Conservation (phyloP, 2,888 invertebrate genomes). For the Diogma glabrata region DNA sequence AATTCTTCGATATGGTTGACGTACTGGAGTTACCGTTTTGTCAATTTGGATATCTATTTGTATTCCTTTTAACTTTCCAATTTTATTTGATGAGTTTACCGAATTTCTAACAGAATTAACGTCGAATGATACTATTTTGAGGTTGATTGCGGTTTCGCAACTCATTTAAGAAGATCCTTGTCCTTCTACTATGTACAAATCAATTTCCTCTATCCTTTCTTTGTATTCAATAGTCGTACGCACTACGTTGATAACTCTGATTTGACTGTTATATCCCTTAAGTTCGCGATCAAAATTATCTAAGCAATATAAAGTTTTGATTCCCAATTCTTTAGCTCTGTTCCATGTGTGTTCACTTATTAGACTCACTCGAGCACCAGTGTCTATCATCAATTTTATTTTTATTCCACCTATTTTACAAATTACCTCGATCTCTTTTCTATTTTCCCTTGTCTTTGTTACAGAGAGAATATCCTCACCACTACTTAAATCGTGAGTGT, state of each 20-base stretch:
- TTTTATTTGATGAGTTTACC: conserved; percentile 15
- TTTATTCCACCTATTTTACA: not conserved
- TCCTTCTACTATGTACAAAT: conserved; percentile 1
- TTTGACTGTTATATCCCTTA: not conserved
- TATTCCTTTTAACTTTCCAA: conserved; percentile 22
- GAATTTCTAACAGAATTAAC: not conserved
- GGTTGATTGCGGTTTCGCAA: not conserved
- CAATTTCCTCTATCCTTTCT: not conserved
- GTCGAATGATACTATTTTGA: not conserved
- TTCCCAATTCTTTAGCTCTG: conserved; percentile 1
- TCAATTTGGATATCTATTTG: conserved; percentile 21
- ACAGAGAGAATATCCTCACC: not conserved
- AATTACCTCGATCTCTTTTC: not conserved
- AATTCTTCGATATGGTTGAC: not conserved
- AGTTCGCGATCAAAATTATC: not conserved
- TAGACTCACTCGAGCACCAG: not conserved
- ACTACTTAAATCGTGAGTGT: not conserved
- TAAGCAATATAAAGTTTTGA: not conserved
- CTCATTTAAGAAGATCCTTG: conserved; percentile 1
- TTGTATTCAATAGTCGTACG: not conserved
- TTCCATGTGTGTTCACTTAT: not conserved
- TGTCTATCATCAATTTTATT: not conserved
- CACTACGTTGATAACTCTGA: not conserved
- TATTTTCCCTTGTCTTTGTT: not conserved
- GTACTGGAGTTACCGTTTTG: conserved; percentile 19